Evolutionary conservation across 2,113 vertebrate species (phyloP), one percentile per base, ranked within the genome.

Genomic region (Plecotus auritus): DNA sequence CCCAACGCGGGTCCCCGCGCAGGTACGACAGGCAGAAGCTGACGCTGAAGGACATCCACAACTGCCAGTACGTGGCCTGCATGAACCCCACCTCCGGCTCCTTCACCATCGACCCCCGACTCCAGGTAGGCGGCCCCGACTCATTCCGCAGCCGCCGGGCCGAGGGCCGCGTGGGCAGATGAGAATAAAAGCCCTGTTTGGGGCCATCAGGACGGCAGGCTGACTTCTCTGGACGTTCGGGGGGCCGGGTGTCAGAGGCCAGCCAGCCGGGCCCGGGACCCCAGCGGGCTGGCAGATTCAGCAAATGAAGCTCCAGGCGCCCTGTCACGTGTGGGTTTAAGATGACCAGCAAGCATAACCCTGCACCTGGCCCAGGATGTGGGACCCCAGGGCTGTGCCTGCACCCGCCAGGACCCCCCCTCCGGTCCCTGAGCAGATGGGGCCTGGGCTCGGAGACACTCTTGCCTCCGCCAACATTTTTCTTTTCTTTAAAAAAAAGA

Each of bases 51-150:
- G 98, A 98, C 22, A 86, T 98, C 16, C 98, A 97, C 70, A 98
- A 98, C 85, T 98, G 98, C 70, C 98, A 99, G 96, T 98, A 99
- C 0, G 98, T 98, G 97, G 98, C 98, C 7, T 99, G 98, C 96
- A 98, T 99, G 98, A 99, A 98, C 78, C 98, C 98, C 0, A 98
- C 98, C 0, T 64, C 98, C 0, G 98, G 98, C 0, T 98, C 98
- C 83, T 99, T 98, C 95, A 98, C 98, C 97, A 98, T 98, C 0
- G 98, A 99, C 96, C 28, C 98, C 37, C 87, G 98, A n/a, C 98
- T 99, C 35, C 98, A 98, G 98, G 98, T 99, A 42, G 0, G 90
- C 42, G 0, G 4, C 2, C 0, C 26, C 4, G 0, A 0, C 9
- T 5, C n/a, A 0, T 0, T 30, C 0, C 0, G 1, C n/a, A 0